phyloP scores from a whole-genome alignment of 92 coral and sea anemone species.

The Umimayanthus chanpuru region DNA sequence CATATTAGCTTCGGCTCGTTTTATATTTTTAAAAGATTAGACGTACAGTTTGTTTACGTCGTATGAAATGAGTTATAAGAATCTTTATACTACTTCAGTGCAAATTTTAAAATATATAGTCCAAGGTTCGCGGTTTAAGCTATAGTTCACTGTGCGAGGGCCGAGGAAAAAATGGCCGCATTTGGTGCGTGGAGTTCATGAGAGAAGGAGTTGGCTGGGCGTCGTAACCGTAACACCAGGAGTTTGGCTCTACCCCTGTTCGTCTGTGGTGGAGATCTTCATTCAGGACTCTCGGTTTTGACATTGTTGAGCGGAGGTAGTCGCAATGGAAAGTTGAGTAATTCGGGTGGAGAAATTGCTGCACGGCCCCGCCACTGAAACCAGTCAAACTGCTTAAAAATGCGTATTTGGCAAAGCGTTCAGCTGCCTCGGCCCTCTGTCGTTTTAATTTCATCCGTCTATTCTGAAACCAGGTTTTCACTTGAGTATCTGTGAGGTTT shows the following conservation, averaged over 20 bases:
- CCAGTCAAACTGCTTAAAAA: slow-evolving; percentile 42
- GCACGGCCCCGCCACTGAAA: slow-evolving; percentile 22
- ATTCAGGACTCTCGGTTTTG: slow-evolving; percentile 36
- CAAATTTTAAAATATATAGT: neutral
- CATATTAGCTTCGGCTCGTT: neutral
- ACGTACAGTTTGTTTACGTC: neutral
- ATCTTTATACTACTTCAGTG: neutral
- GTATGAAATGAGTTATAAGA: neutral
- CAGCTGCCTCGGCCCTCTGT: slow-evolving; percentile 45
- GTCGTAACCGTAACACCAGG: slow-evolving; percentile 10
- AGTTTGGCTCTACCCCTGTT: slow-evolving; percentile 9
- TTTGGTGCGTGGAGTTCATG: slow-evolving; percentile 15
- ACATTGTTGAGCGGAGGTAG: slow-evolving; percentile 4
- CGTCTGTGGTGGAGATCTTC: slow-evolving; percentile 44
- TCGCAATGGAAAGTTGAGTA: slow-evolving; percentile 38
- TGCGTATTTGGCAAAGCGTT: slow-evolving; percentile 47
- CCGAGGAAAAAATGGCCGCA: slow-evolving; percentile 24
- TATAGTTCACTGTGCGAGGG: slow-evolving; percentile 18
- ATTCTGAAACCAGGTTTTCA: slow-evolving; percentile 68
- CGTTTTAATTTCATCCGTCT: slow-evolving; percentile 70
- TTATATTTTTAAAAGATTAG: neutral
- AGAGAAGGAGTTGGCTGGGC: slow-evolving; percentile 1
- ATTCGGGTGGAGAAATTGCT: slow-evolving; percentile 29
- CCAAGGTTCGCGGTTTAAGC: neutral
- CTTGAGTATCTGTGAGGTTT: slow-evolving; percentile 62